A percentile compares a stretch with the other conserved stretches of the same genome.
Evolutionary conservation across 2,888 invertebrate species (phyloP).

Genomic region (Arge pagana): DNA sequence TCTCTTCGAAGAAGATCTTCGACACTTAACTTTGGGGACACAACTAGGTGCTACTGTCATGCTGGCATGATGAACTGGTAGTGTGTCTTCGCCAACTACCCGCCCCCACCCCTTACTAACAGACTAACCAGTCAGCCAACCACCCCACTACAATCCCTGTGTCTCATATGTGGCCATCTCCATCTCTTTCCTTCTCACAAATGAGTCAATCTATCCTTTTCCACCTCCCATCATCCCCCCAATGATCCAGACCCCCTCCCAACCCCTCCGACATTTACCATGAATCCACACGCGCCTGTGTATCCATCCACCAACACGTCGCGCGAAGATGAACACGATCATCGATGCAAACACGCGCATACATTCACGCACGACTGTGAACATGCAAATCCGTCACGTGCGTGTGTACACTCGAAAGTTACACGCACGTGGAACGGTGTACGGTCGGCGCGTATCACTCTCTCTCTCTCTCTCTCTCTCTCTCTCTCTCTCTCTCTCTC

Average conservation of each 20-base stretch:
- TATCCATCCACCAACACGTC: no score
- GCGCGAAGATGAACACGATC: no score
- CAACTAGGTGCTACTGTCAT: constrained; percentile 39
- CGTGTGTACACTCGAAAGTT: no score
- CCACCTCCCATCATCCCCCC: no score
- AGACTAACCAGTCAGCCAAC: constrained; percentile 34
- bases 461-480: constrained; percentile 18
- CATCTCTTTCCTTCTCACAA: constrained; percentile 16
- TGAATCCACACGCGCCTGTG: no score
- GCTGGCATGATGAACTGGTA: constrained; percentile 47
- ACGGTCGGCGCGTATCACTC: constrained; percentile 12
- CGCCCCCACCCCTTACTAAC: constrained; percentile 37
- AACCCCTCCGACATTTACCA: no score
- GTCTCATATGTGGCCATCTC: constrained; percentile 17
- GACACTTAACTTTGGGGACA: constrained; percentile 8
- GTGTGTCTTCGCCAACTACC: constrained; percentile 51
- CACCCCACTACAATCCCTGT: constrained; percentile 39
- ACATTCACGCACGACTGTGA: no score
- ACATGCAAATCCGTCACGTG: no score
- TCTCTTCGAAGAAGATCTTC: constrained; percentile 2
- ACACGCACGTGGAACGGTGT: no score
- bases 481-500: constrained; percentile 21
- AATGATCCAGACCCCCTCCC: no score
- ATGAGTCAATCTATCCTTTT: constrained; percentile 12
- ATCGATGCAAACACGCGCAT: no score